Conservation (phyloP, 2,888 invertebrate species). For the Andrena chrysosceles region DNA sequence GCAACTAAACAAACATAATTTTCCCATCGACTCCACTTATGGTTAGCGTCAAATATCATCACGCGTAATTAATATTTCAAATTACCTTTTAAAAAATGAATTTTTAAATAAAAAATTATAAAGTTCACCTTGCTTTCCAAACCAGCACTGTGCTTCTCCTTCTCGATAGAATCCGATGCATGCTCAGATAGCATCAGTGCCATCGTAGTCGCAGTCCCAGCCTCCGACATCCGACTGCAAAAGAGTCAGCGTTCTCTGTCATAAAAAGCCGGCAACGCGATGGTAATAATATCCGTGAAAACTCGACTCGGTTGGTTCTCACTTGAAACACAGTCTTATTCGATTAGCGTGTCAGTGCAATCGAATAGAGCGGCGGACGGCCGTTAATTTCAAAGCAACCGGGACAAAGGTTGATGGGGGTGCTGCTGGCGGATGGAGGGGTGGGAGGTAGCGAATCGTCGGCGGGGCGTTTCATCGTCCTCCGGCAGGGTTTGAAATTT, state of each 20-base stretch:
- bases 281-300: slow-evolving; percentile 13
- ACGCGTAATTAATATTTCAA: no score
- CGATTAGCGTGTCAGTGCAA: slow-evolving; percentile 39
- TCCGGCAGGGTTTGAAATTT: slow-evolving; percentile 26
- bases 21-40: no score
- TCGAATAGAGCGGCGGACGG: slow-evolving; percentile 38
- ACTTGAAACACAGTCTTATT: slow-evolving; percentile 35
- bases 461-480: background rate
- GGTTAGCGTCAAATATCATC: no score
- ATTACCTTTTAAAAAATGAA: no score
- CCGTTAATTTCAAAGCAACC: slow-evolving; percentile 48
- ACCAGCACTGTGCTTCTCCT: no score
- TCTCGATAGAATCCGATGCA: no score
- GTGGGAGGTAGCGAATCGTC: background rate
- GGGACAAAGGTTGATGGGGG: slow-evolving; percentile 22
- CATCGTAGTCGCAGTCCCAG: background rate
- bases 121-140: no score
- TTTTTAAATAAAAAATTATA: no score
- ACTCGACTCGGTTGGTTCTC: background rate
- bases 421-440: no score
- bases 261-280: background rate
- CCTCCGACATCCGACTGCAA: background rate
- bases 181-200: no score
- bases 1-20: no score
- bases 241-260: background rate